Evolutionary conservation across 2,888 invertebrate species (phyloP).

Genomic region (Cristatella mucedo): DNA sequence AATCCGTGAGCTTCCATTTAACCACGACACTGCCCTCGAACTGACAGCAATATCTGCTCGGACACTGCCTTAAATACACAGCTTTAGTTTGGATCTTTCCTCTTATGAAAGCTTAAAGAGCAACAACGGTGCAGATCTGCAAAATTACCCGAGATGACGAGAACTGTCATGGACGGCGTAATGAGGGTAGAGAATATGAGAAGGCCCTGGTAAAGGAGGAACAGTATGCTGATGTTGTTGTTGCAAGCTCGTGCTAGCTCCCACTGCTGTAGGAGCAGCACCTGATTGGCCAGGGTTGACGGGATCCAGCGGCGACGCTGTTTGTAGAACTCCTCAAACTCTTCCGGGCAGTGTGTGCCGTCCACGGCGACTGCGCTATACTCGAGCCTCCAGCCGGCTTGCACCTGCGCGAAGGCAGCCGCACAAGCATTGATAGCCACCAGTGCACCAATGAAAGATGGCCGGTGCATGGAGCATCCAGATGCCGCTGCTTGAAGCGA

Average conservation of each 20-base stretch:
- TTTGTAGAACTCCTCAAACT: conserved; percentile 33
- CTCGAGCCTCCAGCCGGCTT: conserved; percentile 30
- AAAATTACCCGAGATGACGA: conserved; percentile 11
- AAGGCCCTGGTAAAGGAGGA: conserved; percentile 24
- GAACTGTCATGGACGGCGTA: conserved; percentile 12
- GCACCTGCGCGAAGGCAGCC: conserved; percentile 16
- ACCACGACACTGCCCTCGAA: too few relatives aligned
- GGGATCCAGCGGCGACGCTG: conserved; percentile 30
- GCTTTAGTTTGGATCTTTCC: too few relatives aligned
- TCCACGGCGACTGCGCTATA: conserved; percentile 30
- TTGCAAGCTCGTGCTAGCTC: conserved; percentile 18
- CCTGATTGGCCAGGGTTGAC: conserved; percentile 26
- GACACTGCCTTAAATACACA: too few relatives aligned
- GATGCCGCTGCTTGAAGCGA: too few relatives aligned
- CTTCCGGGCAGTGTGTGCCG: conserved; percentile 26
- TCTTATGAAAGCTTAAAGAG: conserved; percentile 21
- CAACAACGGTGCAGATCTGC: conserved; percentile 12
- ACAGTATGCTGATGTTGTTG: conserved; percentile 21
- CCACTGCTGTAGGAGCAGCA: conserved; percentile 21
- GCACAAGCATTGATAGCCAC: too few relatives aligned
- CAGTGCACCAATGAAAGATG: too few relatives aligned
- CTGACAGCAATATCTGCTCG: too few relatives aligned
- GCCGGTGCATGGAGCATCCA: too few relatives aligned
- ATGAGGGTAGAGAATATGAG: conserved; percentile 23
- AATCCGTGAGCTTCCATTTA: too few relatives aligned